These are phyloP conservation scores for Idaea biselata DNA, from an alignment of 2,888 invertebrate genomes.

Conservation along the genomic window DNA sequence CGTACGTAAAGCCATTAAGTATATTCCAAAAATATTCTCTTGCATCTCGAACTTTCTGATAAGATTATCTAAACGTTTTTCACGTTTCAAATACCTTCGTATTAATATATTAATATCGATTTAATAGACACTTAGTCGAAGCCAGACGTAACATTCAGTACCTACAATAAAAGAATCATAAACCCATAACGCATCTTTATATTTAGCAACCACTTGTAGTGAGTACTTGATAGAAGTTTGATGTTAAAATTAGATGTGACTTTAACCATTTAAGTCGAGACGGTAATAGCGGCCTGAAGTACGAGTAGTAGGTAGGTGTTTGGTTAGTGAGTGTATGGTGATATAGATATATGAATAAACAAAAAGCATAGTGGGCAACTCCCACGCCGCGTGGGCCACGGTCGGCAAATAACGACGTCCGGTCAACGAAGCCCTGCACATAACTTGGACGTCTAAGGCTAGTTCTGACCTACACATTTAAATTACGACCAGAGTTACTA, in stretches of 20 bases:
- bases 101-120: background rate
- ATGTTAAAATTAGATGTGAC: slow-evolving; percentile 49
- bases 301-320: background rate
- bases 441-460: slow-evolving; percentile 44
- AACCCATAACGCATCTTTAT: slow-evolving; percentile 46
- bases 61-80: background rate
- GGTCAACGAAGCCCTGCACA: slow-evolving; percentile 55
- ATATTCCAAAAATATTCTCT: too few relatives aligned
- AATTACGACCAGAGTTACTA: background rate
- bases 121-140: background rate
- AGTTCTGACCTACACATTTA: slow-evolving; percentile 42
- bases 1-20: too few relatives aligned
- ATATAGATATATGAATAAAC: background rate
- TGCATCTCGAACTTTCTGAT: slow-evolving; percentile 3
- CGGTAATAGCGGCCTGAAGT: slow-evolving; percentile 18
- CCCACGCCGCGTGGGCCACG: slow-evolving; percentile 64
- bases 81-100: background rate
- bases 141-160: slow-evolving; percentile 21
- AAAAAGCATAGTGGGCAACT: slow-evolving; percentile 27
- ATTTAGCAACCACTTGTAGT: slow-evolving; percentile 54
- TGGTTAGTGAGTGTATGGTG: background rate
- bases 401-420: slow-evolving; percentile 72
- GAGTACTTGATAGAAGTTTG: slow-evolving; percentile 43
- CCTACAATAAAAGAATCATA: slow-evolving; percentile 51
- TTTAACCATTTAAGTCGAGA: slow-evolving; percentile 36